Evolutionary conservation across 2,113 vertebrate genomes (phyloP), one percentile per base, ranked within the genome.

Genomic region (Ibidorhyncha struthersii): DNA sequence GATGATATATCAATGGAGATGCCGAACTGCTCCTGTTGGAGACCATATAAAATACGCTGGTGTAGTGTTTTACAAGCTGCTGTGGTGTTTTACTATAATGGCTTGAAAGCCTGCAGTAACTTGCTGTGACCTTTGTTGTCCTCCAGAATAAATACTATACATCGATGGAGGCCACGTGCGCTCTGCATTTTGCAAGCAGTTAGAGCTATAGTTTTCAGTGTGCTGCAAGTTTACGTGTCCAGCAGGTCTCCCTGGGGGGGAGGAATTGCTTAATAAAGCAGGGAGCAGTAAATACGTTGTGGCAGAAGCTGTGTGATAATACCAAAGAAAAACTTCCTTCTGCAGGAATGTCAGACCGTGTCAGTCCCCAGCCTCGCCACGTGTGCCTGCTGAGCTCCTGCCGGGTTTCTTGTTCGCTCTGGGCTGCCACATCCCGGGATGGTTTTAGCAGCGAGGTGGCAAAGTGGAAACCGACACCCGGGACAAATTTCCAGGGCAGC

Each of bases 11-110:
- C 66, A 91, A 1, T 85, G 94, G 73, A 70, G 50, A 66, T 89
- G 65, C 79, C 77, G 62, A 89, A 86, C 86, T 85, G 49, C 49
- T 93, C 82, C 55, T 94, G n/a, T 38, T 93, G 87, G 61, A 91
- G 25, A 72, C 34, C 3, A 5, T 20, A 45, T 32, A 45, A 77
- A 95, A 80, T n/a, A 77, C 0, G 0, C 59, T 63, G 69, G 20
- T 71, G 55, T 38, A 73, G 59, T 72, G 56, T 90, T 89, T 90
- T 80, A 76, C 53, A 78, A 80, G 40, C 49, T 93, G 41, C 38
- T 38, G 32, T 40, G 72, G 76, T 45, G 47, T 81, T 94, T 89
- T 80, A 89, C 49, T 87, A 29, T 52, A 72, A 65, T 29, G n/a
- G 8, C 23, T 36, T 84, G 53, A 79, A 89, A 92, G 32, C 56